Percentiles rank a stretch among this genome's conserved stretches.
phyloP scores from a whole-genome alignment of 2,113 vertebrate genomes.

The Rousettus leschenaultii region DNA sequence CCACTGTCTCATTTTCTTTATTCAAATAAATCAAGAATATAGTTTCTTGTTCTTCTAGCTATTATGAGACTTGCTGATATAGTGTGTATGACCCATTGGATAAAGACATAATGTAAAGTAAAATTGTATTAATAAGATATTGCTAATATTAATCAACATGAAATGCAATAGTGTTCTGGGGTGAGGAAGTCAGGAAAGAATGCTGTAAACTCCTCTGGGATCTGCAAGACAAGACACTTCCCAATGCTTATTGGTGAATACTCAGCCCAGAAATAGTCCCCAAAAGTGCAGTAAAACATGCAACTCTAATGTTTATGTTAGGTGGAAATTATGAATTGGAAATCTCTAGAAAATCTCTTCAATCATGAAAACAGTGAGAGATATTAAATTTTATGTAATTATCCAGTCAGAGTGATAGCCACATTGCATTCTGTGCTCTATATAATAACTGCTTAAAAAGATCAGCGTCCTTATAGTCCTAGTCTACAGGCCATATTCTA shows the following conservation, averaged over 20 bases:
- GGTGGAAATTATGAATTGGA: slow-evolving; percentile 48
- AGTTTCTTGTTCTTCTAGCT: slow-evolving; percentile 53
- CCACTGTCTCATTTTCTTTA: slow-evolving; percentile 22
- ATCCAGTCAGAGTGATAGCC: slow-evolving; percentile 55
- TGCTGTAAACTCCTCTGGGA: slow-evolving; percentile 38
- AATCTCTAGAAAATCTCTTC: slow-evolving; percentile 61
- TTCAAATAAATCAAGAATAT: slow-evolving; percentile 66
- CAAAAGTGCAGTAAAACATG: slow-evolving; percentile 65
- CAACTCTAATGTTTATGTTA: slow-evolving; percentile 62
- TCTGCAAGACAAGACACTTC: slow-evolving; percentile 62
- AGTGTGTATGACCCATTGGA: slow-evolving; percentile 49
- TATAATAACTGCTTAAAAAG: slow-evolving; percentile 42
- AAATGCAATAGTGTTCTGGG: slow-evolving; percentile 53
- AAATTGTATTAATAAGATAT: slow-evolving; percentile 76
- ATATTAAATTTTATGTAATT: slow-evolving; percentile 69
- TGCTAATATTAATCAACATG: slow-evolving; percentile 75
- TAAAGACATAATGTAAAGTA: slow-evolving; percentile 63
- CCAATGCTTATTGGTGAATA: slow-evolving; percentile 64
- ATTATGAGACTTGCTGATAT: slow-evolving; percentile 61
- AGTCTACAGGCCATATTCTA: slow-evolving; percentile 36
- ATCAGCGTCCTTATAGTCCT: slow-evolving; percentile 39
- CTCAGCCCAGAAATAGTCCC: slow-evolving; percentile 59
- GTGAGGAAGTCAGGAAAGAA: slow-evolving; percentile 66
- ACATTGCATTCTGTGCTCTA: neutral
- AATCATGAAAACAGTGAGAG: slow-evolving; percentile 62